Evolutionary conservation across 2,113 vertebrate genomes (phyloP).

Genomic region (Cricetomys ansorgei): DNA sequence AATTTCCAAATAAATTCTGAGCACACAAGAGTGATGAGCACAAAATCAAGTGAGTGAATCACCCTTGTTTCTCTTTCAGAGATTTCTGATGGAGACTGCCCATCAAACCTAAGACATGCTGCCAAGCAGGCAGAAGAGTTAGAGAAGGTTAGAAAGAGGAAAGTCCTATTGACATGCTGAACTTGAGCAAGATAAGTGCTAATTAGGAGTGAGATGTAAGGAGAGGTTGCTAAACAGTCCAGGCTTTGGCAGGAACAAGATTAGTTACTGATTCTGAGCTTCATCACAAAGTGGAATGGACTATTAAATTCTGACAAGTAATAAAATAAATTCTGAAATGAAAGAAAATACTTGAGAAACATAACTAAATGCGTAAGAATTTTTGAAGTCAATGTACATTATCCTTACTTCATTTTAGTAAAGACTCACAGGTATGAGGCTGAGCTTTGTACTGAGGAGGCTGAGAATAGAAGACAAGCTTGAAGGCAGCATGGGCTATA

Average conservation of each 20-base stretch:
- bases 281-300: neutral
- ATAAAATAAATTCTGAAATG: neutral
- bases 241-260: neutral
- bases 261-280: neutral
- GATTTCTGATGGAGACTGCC: neutral
- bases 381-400: neutral
- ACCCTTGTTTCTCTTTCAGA: neutral
- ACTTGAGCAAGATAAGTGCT: no score
- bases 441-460: neutral
- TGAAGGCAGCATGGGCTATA: neutral
- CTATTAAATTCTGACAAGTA: neutral
- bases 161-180: neutral
- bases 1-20: neutral
- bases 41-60: neutral
- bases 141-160: neutral
- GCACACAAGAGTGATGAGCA: neutral
- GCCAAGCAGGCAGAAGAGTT: neutral
- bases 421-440: neutral
- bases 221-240: neutral
- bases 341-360: slow-evolving; percentile 14
- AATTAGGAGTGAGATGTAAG: neutral
- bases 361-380: slow-evolving; percentile 14
- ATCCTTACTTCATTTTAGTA: slow-evolving; percentile 38
- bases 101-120: neutral
- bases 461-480: neutral